phyloP scores from a whole-genome alignment of 1,140 invertebrate genomes.

The Caerostris extrusa region DNA sequence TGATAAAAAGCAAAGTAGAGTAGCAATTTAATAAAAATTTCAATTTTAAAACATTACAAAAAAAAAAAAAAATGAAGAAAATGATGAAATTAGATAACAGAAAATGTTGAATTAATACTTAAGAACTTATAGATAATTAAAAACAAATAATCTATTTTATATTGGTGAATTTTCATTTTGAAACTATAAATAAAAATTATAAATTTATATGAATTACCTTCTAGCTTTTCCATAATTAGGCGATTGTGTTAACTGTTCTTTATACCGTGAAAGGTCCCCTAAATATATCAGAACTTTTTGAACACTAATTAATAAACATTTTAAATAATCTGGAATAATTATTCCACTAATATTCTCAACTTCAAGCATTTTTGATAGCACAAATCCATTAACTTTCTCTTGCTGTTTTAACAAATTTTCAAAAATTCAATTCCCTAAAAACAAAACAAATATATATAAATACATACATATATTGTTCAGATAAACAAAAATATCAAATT shows the following conservation, averaged over 20 bases:
- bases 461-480: not conserved
- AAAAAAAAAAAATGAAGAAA: no score
- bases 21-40: no score
- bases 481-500: not conserved
- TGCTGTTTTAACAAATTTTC: slow-evolving; percentile 88
- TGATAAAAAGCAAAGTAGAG: no score
- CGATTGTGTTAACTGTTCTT: slow-evolving; percentile 89
- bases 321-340: slow-evolving; percentile 86
- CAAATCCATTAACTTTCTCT: slow-evolving; percentile 88
- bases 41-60: no score
- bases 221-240: slow-evolving; percentile 93
- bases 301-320: slow-evolving; percentile 89
- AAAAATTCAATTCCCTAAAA: slow-evolving; percentile 88
- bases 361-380: slow-evolving; percentile 83
- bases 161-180: not conserved
- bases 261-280: slow-evolving; percentile 94
- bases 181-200: no score
- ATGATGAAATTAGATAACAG: no score
- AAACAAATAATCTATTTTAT: slow-evolving; percentile 2
- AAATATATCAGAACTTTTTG: slow-evolving; percentile 94
- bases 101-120: not conserved
- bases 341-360: slow-evolving; percentile 82
- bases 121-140: not conserved
- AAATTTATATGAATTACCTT: slow-evolving; percentile 80
- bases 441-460: slow-evolving; percentile 69